Percentiles rank a stretch among this genome's conserved stretches.
Conservation (phyloP, 2,888 invertebrate species). For the Steromphala cineraria region DNA sequence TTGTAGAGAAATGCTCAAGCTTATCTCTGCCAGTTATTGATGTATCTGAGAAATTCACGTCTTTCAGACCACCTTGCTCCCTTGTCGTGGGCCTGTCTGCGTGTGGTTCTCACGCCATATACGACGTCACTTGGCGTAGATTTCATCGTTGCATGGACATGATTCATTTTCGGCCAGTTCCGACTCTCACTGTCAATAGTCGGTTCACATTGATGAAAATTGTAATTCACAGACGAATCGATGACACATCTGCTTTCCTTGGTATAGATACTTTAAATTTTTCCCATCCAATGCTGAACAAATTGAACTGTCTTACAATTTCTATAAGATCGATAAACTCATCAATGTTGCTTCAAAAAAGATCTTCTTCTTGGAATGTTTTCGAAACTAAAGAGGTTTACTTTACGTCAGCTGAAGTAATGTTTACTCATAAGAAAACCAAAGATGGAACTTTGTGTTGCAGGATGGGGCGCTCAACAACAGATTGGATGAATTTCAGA, state of each 20-base stretch:
- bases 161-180: constrained; percentile 2
- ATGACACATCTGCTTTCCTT: neutral
- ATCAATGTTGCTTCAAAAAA: neutral
- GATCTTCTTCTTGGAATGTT: constrained; percentile 6
- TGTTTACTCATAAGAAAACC: neutral
- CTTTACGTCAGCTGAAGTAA: constrained; percentile 14
- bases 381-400: constrained; percentile 20
- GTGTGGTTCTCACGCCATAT: neutral
- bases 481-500: constrained; percentile 6
- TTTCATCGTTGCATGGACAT: constrained; percentile 12
- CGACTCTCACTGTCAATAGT: neutral
- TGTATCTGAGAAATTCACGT: constrained; percentile 15
- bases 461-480: neutral
- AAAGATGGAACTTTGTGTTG: neutral
- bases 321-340: constrained; percentile 7
- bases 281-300: constrained; percentile 11
- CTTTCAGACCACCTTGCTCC: constrained; percentile 10
- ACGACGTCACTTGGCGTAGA: constrained; percentile 2
- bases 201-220: constrained; percentile 9
- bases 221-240: constrained; percentile 5
- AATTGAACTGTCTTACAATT: constrained; percentile 18
- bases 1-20: constrained; percentile 12
- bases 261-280: constrained; percentile 19
- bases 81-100: neutral
- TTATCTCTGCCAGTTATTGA: constrained; percentile 13